Evolutionary conservation across 2,888 invertebrate species (phyloP).

Genomic region (Empis livida): DNA sequence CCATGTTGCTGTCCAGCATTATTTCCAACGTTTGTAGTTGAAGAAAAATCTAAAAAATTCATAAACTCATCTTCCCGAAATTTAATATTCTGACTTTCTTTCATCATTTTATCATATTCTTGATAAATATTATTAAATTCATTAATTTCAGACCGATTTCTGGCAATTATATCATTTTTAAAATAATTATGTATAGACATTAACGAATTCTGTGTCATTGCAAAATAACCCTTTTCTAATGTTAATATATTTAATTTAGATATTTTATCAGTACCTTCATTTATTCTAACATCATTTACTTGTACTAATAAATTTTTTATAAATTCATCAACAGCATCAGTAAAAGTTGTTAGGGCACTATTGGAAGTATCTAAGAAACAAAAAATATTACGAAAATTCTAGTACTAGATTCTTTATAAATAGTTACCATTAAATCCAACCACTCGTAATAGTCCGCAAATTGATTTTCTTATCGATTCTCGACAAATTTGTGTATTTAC

Average conservation of each 20-base stretch:
- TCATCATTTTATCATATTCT: constrained; percentile 34
- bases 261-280: constrained; percentile 16
- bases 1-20: neutral
- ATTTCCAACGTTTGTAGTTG: neutral
- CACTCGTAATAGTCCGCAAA: constrained; percentile 30
- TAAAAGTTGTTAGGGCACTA: constrained; percentile 25
- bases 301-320: constrained; percentile 23
- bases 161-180: constrained; percentile 29
- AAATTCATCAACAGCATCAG: constrained; percentile 31
- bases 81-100: constrained; percentile 31
- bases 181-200: constrained; percentile 32
- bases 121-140: constrained; percentile 30
- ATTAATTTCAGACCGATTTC: constrained; percentile 28
- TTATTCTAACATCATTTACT: constrained; percentile 19
- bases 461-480: constrained; percentile 26
- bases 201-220: constrained; percentile 26
- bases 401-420: neutral
- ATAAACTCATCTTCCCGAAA: constrained; percentile 30
- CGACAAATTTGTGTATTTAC: constrained; percentile 22
- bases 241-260: constrained; percentile 18
- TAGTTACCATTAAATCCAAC: constrained; percentile 25
- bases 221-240: constrained; percentile 28
- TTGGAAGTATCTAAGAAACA: constrained; percentile 27
- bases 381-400: neutral
- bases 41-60: constrained; percentile 23